Evolutionary conservation across 2,797 vertebrate species (phyloP).

Genomic region (Pteronotus mesoamericanus): DNA sequence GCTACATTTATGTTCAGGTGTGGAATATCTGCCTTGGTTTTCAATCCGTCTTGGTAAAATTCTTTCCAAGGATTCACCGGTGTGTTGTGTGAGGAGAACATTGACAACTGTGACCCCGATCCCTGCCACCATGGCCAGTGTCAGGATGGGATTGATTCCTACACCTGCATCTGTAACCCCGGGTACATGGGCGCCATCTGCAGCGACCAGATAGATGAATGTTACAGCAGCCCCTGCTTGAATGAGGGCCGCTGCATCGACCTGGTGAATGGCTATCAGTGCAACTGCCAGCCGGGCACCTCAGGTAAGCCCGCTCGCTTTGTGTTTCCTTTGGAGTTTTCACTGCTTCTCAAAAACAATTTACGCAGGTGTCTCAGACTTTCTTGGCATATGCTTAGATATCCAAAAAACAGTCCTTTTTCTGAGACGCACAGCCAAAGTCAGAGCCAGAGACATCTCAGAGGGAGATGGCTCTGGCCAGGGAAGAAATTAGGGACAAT

Average conservation of each 20-base stretch:
- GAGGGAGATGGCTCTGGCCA: neutral
- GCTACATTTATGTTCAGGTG: neutral
- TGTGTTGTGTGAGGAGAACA: slow-evolving; percentile 88
- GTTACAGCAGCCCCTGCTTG: slow-evolving; percentile 93
- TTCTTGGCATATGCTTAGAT: neutral
- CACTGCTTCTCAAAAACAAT: neutral
- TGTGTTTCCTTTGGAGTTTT: neutral
- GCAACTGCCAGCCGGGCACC: slow-evolving; percentile 90
- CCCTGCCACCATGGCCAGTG: slow-evolving; percentile 93
- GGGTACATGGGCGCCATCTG: slow-evolving; percentile 94
- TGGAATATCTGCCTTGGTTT: neutral
- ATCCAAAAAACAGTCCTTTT: neutral
- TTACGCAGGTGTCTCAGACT: neutral
- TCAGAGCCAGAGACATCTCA: neutral
- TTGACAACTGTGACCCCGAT: slow-evolving; percentile 91
- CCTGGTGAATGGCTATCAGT: slow-evolving; percentile 92
- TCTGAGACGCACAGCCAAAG: neutral
- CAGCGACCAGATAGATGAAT: slow-evolving; percentile 92
- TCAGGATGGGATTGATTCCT: slow-evolving; percentile 92
- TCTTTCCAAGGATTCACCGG: slow-evolving; percentile 88
- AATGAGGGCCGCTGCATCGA: slow-evolving; percentile 93
- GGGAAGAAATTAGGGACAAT: neutral
- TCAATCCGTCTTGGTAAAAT: neutral
- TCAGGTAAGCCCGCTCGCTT: slow-evolving; percentile 80
- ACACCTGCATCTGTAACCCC: slow-evolving; percentile 87